Evolutionary conservation across 1,140 invertebrate genomes (phyloP).

Genomic region (Caligus rogercresseyi): DNA sequence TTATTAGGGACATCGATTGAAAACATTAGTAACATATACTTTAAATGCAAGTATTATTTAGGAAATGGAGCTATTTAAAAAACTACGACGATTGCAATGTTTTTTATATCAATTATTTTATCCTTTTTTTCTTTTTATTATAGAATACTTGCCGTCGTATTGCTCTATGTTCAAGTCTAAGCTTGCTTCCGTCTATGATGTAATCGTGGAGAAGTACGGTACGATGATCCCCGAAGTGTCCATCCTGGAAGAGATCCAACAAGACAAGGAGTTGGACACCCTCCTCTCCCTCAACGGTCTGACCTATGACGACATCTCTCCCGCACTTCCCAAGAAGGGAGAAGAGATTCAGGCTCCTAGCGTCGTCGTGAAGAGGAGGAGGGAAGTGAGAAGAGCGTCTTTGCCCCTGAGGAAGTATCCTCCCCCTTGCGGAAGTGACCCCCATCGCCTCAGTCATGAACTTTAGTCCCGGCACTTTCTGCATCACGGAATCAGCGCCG

Average conservation of each 20-base stretch:
- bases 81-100: no score
- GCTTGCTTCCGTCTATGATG: neutral
- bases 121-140: neutral
- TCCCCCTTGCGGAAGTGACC: neutral
- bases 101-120: no score
- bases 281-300: neutral
- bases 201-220: neutral
- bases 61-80: no score
- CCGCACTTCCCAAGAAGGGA: neutral
- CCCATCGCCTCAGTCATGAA: neutral
- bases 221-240: neutral
- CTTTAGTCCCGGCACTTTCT: constrained; percentile 37
- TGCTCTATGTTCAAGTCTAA: neutral
- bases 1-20: no score
- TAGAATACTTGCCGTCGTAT: neutral
- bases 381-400: neutral
- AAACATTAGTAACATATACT: no score
- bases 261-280: neutral
- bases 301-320: neutral
- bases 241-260: neutral
- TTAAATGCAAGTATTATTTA: no score
- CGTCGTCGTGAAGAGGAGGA: no score
- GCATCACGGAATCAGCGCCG: constrained; percentile 52
- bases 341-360: neutral
- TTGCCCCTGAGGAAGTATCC: neutral